Evolutionary conservation across 2,113 vertebrate genomes (phyloP).

Genomic region (Pollimyrus isidori): DNA sequence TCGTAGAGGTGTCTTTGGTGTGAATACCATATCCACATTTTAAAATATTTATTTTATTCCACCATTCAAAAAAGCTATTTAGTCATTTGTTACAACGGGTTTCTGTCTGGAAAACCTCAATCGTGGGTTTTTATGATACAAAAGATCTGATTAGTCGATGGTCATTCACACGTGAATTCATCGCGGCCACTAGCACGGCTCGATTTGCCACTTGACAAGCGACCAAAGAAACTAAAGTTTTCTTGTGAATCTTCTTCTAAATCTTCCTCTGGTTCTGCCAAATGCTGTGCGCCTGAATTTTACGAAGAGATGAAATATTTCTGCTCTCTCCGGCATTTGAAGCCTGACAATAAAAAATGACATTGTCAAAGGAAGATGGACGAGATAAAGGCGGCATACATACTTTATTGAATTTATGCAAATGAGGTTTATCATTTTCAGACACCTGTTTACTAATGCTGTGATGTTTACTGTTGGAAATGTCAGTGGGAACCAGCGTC

Average conservation of each 20-base stretch:
- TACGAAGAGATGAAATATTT: not conserved
- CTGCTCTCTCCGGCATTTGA: not conserved
- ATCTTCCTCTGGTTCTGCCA: not conserved
- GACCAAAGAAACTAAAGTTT: not conserved
- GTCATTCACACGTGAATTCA: not conserved
- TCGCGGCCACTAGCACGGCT: not conserved
- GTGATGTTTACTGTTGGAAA: conserved; percentile 10
- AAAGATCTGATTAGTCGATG: not conserved
- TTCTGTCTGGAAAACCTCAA: not conserved
- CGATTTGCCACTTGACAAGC: not conserved
- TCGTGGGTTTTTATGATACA: not conserved
- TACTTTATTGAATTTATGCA: conserved; percentile 7
- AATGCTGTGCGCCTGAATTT: not conserved
- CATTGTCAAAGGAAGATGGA: conserved; percentile 3
- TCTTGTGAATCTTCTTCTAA: not conserved
- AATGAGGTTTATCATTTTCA: conserved; percentile 13
- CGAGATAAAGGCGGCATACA: not conserved
- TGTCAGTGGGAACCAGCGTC: not conserved
- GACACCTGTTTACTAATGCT: conserved; percentile 11
- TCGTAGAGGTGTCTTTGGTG: not conserved
- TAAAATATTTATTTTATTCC: not conserved
- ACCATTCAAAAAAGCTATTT: not conserved
- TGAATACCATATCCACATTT: not conserved
- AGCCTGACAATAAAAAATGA: conserved; percentile 3
- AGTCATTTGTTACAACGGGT: not conserved